Base-by-base conservation (phyloP, 2,113 vertebrate species). In the Rana temporaria region DNA sequence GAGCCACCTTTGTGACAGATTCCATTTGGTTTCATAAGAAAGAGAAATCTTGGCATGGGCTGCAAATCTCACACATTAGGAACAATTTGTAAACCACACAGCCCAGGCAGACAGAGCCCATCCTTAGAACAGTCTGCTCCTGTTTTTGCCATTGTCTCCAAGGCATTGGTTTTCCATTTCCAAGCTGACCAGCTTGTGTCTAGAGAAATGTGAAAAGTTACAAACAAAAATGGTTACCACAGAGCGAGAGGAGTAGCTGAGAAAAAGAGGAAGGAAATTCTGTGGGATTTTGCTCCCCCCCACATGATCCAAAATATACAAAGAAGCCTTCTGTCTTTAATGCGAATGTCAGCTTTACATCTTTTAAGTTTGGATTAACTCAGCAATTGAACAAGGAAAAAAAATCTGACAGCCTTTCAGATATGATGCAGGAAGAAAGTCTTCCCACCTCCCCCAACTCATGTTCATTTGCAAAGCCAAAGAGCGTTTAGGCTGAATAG, bases 251-350 rank as follows among this genome's bases (percentile, higher is more conserved):
- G 88, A 87, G 89, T 86, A 91, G 90, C 38, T 15, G 60, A 63
- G 72, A 91, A 94, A 93, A 91, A 94, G 95, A 95, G 92, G 93
- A 94, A 95, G 92, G 92, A 94, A 95, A 95, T 95, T 94, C 92
- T 89, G 89, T 92, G 91, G 93, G 92, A 93, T 94, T 93, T 93
- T 88, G 90, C 90, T 93, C 90, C 89, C 86, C 78, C 48, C 84
- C 18, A 81, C 90, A 89, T 89, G 92, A 30, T 91, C 90, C 92
- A 91, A 91, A 93, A 90, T 88, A 89, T 86, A 95, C 95, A 96
- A 96, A 95, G 93, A 91, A 89, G 89, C 90, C 90, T 89, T 94
- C 91, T 94, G 93, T 93, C 90, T 90, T 92, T 89, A 92, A 90
- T 89, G 90, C 88, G 86, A 89, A 91, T 92, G 93, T 92, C 91